phyloP scores from a whole-genome alignment of 2,797 vertebrate genomes.

The Sarcoramphus papa region DNA sequence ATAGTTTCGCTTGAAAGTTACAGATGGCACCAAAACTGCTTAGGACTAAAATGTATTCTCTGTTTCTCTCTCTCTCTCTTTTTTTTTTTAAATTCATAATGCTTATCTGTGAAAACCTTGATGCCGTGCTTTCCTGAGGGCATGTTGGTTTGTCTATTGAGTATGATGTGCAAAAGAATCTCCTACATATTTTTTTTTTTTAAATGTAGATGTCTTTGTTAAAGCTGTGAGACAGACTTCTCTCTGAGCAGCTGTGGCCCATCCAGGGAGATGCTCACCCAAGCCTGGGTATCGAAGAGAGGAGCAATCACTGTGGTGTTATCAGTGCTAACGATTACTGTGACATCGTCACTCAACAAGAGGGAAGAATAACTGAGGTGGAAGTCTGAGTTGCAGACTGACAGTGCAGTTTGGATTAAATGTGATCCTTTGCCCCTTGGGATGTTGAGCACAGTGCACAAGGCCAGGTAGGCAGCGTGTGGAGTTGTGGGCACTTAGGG shows the following conservation, averaged over 20 bases:
- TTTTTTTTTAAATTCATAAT: neutral
- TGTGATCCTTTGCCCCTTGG: neutral
- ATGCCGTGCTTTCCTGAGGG: neutral
- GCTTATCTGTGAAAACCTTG: neutral
- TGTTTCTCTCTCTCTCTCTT: neutral
- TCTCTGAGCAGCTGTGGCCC: neutral
- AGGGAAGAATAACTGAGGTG: neutral
- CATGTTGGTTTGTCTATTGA: neutral
- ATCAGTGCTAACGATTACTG: neutral
- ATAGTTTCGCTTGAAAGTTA: neutral
- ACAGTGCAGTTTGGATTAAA: neutral
- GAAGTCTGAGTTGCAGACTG: neutral
- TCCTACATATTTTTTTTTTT: no score
- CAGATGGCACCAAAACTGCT: neutral
- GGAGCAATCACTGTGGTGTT: neutral
- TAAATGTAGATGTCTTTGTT: neutral
- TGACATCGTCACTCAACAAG: neutral
- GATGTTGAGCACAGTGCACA: neutral
- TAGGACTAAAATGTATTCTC: neutral
- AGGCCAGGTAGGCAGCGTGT: accelerated
- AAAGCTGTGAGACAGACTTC: neutral
- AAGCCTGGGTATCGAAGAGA: neutral
- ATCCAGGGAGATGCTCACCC: neutral
- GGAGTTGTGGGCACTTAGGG: neutral
- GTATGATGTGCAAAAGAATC: neutral